phyloP scores from a whole-genome alignment of 37 sponge, comb jelly and placozoan species.

The Theonella swinhoei region DNA sequence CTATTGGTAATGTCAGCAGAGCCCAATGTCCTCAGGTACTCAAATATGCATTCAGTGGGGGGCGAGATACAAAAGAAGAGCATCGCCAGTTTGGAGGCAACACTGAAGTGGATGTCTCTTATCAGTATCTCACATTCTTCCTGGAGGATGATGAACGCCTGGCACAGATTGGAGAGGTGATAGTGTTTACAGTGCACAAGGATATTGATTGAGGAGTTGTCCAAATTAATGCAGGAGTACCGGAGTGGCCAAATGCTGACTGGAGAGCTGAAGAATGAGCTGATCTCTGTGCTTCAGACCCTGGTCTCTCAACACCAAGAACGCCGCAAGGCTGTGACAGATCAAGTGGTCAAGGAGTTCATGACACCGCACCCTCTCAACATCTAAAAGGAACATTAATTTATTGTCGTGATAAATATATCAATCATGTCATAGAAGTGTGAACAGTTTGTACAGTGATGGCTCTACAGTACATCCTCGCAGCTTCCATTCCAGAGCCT shows the following conservation, averaged over 20 bases:
- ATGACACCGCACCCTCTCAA: slow-evolving; percentile 91
- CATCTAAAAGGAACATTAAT: slow-evolving; percentile 17
- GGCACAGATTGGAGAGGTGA: slow-evolving; percentile 84
- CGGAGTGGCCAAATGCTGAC: slow-evolving; percentile 91
- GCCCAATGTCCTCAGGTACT: slow-evolving; percentile 67
- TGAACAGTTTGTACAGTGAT: slow-evolving; percentile 24
- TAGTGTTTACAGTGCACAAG: not conserved
- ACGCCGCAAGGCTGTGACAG: slow-evolving; percentile 79
- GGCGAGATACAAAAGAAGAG: slow-evolving; percentile 93
- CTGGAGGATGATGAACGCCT: slow-evolving; percentile 89
- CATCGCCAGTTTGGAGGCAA: slow-evolving; percentile 93
- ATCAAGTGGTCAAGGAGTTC: slow-evolving; percentile 80
- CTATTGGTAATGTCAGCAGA: not conserved
- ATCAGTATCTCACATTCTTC: slow-evolving; percentile 97
- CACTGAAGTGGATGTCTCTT: slow-evolving; percentile 94
- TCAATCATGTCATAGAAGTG: slow-evolving; percentile 5
- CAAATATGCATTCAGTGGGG: slow-evolving; percentile 99
- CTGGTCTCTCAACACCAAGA: slow-evolving; percentile 81
- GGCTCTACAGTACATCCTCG: slow-evolving; percentile 48
- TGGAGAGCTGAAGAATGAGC: slow-evolving; percentile 95
- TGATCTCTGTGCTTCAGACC: slow-evolving; percentile 80
- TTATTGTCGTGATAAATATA: not conserved
- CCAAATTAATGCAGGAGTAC: slow-evolving; percentile 75
- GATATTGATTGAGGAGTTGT: too few species aligned
- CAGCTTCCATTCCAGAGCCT: slow-evolving; percentile 81